These are phyloP conservation scores for Cynopterus brachyotis DNA, from an alignment of 2,113 vertebrate genomes.

Conservation along the genomic window DNA sequence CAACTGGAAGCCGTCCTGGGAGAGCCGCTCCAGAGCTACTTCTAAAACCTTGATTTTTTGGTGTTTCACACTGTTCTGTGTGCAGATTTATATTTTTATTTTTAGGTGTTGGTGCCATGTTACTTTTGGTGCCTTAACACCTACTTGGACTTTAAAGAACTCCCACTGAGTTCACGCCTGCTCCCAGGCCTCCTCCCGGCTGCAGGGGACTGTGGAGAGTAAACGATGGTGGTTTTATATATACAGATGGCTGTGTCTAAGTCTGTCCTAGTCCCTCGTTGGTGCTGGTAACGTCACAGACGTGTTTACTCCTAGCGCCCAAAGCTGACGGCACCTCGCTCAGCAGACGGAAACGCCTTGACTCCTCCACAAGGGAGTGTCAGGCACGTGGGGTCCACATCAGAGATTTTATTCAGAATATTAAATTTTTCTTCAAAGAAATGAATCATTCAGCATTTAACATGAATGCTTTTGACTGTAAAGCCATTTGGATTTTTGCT, in stretches of 20 bases:
- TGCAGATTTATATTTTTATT: not conserved
- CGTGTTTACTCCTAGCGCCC: not conserved
- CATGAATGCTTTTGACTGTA: not conserved
- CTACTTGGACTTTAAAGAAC: not conserved
- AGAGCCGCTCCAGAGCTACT: constrained; percentile 96
- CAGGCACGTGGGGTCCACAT: not conserved
- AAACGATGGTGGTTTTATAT: constrained; percentile 32
- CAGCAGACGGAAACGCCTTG: not conserved
- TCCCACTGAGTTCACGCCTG: not conserved
- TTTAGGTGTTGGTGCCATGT: constrained; percentile 52
- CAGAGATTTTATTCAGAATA: not conserved
- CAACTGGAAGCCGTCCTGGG: constrained; percentile 93
- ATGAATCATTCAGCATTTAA: not conserved
- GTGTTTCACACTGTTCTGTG: not conserved
- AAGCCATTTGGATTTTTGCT: not conserved
- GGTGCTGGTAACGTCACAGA: not conserved
- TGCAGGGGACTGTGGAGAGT: not conserved
- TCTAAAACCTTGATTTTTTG: constrained; percentile 74
- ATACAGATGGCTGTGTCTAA: not conserved
- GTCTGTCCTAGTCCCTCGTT: not conserved
- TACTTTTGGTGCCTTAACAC: constrained; percentile 60
- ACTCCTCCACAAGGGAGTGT: not conserved
- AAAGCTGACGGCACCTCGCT: not conserved
- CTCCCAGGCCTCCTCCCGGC: not conserved
- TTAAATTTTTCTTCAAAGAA: not conserved